Base-by-base conservation (phyloP, 1,140 invertebrate species). In the Neodiprion fabricii region DNA sequence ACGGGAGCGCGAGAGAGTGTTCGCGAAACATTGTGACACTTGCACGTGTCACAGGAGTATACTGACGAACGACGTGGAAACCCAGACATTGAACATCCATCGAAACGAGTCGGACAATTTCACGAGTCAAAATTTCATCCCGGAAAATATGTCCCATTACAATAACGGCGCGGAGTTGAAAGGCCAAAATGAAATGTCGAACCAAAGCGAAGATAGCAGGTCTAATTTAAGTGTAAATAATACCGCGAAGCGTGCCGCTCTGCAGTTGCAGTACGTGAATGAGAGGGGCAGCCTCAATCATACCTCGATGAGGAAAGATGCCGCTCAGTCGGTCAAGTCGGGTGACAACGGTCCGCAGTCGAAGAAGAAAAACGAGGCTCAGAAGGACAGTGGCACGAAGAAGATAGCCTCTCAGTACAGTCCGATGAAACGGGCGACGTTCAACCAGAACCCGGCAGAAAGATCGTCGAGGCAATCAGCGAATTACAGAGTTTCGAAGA, bases 21-120 rank as follows among this genome's bases (percentile, higher is more conserved):
- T 92, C 74, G 90, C 92, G 9, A 95, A 94, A 84, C 96, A 96
- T 80, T 96, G 95, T 85, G 92, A 94, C 76, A 95, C 93, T 1
- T 96, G 95, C 80, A 92, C 91, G 66, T 96, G 95, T 86, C 90
- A 88, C 21, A 84, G 83, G 70, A 87, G 79, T n/a, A 81, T 89
- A 49, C 75, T 86, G 12, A 85, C 82, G 76, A 74, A 86, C 0
- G 84, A 89, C 47, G 79, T 80, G 0, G 86, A 87, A 74, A 84
- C 81, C 0, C 86, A 88, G 76, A 87, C 85, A 0, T 67, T 17
- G 1, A 72, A 75, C n/a, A 1, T 49, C 50, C 4, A 7, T 11
- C 4, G 23, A 14, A 23, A 69, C 21, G 11, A 12, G 14, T 72
- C 79, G 53, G 74, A 67, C 17, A 23, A 69, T 68, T 75, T 72